These are phyloP conservation scores for Holacanthus passer DNA, from an alignment of 2,113 vertebrate genomes.

Conservation along the genomic window DNA sequence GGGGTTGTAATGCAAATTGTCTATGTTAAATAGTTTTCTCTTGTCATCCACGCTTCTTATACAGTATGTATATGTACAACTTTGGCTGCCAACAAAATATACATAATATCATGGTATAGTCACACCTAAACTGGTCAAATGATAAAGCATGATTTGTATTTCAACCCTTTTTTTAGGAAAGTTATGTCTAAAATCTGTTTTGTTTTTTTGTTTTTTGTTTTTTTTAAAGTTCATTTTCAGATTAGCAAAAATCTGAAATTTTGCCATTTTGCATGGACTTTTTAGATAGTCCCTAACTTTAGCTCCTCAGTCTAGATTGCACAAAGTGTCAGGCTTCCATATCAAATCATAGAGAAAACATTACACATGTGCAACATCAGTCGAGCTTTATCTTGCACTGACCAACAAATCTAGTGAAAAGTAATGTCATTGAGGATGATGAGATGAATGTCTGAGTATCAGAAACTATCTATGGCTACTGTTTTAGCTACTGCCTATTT, in stretches of 20 bases:
- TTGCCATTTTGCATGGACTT: not conserved
- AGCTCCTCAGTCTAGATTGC: not conserved
- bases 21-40: not conserved
- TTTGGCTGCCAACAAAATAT: not conserved
- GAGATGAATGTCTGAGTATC: not conserved
- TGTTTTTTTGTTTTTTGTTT: no score
- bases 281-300: not conserved
- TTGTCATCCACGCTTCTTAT: not conserved
- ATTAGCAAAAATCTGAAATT: no score
- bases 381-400: not conserved
- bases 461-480: not conserved
- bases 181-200: no score
- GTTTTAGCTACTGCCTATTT: not conserved
- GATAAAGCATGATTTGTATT: no score
- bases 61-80: not conserved
- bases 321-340: not conserved
- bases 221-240: no score
- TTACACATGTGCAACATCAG: not conserved
- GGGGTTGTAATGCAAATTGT: not conserved
- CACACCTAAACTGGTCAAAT: no score
- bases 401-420: not conserved
- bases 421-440: slow-evolving; percentile 5
- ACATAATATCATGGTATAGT: no score
- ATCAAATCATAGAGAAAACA: slow-evolving; percentile 3
- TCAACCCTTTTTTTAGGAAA: no score